Percentiles rank a stretch among this genome's conserved stretches.
Conservation (phyloP, 2,888 invertebrate species). For the Leptogaster cylindrica region DNA sequence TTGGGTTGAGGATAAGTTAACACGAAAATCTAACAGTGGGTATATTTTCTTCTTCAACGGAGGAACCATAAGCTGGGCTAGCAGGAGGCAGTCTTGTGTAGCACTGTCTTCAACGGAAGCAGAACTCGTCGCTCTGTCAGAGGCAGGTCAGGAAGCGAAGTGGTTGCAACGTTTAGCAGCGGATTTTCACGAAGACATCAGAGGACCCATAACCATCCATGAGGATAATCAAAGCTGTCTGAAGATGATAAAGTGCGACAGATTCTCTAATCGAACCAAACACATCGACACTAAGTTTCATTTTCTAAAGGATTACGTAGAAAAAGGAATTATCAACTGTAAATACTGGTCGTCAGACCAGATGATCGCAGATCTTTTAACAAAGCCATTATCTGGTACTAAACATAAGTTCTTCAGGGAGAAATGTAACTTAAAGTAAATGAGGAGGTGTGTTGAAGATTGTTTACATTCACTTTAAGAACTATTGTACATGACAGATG, state of each 20-base stretch:
- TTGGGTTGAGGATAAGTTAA: conserved; percentile 52
- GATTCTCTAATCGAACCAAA: conserved; percentile 46
- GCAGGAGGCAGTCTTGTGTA: conserved; percentile 51
- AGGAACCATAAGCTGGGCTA: conserved; percentile 51
- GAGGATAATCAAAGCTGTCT: conserved; percentile 53
- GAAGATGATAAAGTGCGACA: conserved; percentile 47
- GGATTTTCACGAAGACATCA: conserved; percentile 41
- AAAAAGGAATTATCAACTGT: neutral
- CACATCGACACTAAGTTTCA: neutral
- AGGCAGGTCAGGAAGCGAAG: conserved; percentile 49
- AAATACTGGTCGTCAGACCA: neutral
- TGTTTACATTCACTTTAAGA: too few relatives aligned
- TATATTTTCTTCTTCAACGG: conserved; percentile 48
- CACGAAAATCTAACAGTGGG: conserved; percentile 54
- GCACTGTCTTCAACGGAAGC: conserved; percentile 50
- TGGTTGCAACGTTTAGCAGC: conserved; percentile 48
- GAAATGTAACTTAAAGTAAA: too few relatives aligned
- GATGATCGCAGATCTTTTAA: neutral
- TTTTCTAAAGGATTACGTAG: neutral
- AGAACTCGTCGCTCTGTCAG: conserved; percentile 48
- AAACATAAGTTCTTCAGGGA: too few relatives aligned
- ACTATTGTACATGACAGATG: too few relatives aligned
- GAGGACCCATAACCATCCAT: conserved; percentile 44
- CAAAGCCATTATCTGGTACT: conserved; percentile 4
- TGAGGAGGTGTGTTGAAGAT: too few relatives aligned